phyloP scores from a whole-genome alignment of 2,888 invertebrate genomes.

The Halictus ligatus region DNA sequence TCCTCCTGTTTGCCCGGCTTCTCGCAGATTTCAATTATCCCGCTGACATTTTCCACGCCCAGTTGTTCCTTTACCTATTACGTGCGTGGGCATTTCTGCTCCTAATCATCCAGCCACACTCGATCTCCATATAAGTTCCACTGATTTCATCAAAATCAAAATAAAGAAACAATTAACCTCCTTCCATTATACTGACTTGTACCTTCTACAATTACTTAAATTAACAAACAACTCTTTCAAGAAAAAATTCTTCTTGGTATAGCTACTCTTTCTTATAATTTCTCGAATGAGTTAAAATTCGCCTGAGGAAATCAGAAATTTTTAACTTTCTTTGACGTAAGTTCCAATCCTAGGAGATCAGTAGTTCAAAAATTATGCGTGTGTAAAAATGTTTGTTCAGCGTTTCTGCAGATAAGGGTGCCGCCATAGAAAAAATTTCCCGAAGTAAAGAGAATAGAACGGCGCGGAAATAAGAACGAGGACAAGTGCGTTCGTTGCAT shows the following conservation, averaged over 20 bases:
- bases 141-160: not conserved
- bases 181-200: not conserved
- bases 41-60: not conserved
- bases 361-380: no score
- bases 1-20: not conserved
- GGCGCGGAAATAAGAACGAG: not conserved
- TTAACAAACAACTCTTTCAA: not conserved
- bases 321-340: no score
- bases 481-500: not conserved
- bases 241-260: no score
- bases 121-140: not conserved
- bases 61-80: not conserved
- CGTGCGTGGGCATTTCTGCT: not conserved
- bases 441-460: no score
- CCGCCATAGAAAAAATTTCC: no score
- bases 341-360: no score
- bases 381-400: no score
- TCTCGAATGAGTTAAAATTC: no score
- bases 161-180: not conserved
- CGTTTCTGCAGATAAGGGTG: no score
- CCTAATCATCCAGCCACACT: not conserved
- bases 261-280: no score
- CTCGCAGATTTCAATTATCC: constrained; percentile 5
- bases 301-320: no score
- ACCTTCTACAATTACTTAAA: not conserved